Conservation (phyloP, 2,888 invertebrate genomes). For the Cerastoderma edule region DNA sequence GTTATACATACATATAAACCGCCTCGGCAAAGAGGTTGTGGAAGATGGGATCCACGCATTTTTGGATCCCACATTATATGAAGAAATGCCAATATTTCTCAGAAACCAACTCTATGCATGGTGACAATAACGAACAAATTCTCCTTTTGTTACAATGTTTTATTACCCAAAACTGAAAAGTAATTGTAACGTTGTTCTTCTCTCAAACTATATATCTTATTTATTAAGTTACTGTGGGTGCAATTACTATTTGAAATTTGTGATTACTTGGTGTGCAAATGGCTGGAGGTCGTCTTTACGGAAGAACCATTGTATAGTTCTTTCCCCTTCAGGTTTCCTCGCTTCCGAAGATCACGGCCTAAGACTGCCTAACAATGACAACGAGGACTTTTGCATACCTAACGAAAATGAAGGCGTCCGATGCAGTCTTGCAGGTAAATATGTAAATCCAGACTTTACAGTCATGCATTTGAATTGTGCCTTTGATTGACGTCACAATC, state of each 20-base stretch:
- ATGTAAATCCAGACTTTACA: background rate
- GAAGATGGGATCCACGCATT: too few species aligned
- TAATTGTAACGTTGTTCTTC: background rate
- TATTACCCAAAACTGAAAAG: background rate
- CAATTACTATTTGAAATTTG: background rate
- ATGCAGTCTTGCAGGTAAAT: slow-evolving; percentile 15
- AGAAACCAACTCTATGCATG: too few species aligned
- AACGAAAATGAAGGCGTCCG: background rate
- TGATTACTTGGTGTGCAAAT: background rate
- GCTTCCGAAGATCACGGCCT: background rate
- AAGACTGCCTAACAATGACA: background rate
- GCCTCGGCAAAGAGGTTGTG: too few species aligned
- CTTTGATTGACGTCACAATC: too few species aligned
- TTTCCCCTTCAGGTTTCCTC: slow-evolving; percentile 5
- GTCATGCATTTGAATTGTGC: too few species aligned
- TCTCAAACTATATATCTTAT: background rate
- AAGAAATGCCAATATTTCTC: too few species aligned
- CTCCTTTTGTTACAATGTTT: background rate
- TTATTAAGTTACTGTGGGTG: background rate
- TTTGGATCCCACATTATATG: too few species aligned
- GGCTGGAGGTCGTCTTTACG: too few species aligned
- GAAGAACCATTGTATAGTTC: too few species aligned
- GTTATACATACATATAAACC: too few species aligned
- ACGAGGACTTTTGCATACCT: background rate
- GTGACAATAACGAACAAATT: too few species aligned